phyloP scores from a whole-genome alignment of 2,113 vertebrate species.

The Silurus asotus region DNA sequence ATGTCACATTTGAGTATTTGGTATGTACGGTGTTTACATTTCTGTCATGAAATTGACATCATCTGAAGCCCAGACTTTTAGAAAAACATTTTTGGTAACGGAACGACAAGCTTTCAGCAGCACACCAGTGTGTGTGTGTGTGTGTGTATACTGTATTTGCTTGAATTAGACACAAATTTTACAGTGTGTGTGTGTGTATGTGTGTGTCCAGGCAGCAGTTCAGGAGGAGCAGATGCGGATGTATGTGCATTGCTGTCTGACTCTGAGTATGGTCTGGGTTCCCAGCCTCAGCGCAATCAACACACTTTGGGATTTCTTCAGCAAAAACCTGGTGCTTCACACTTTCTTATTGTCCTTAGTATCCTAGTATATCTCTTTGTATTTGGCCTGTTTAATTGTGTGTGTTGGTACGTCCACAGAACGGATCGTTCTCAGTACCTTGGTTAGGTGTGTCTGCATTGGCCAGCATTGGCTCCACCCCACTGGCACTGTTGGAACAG shows the following conservation, averaged over 20 bases:
- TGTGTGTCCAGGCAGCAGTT: conserved; percentile 56
- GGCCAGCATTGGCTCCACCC: conserved; percentile 78
- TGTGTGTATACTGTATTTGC: background rate
- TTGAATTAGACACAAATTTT: background rate
- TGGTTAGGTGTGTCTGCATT: conserved; percentile 89
- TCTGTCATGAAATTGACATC: background rate
- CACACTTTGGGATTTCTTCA: conserved; percentile 91
- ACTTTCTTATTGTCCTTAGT: background rate
- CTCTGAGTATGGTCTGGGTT: conserved; percentile 83
- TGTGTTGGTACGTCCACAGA: conserved; percentile 67
- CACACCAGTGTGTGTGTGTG: background rate
- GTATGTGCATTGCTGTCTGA: conserved; percentile 91
- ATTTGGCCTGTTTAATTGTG: background rate
- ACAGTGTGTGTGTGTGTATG: conserved; percentile 29
- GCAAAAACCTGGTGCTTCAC: conserved; percentile 86
- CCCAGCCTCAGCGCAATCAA: conserved; percentile 79
- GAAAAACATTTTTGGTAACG: background rate
- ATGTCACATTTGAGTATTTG: background rate
- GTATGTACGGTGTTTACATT: background rate
- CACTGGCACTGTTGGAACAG: conserved; percentile 83
- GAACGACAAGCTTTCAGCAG: background rate
- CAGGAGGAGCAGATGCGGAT: conserved; percentile 89
- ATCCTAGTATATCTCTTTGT: background rate
- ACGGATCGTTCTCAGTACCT: conserved; percentile 82
- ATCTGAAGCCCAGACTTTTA: background rate